A percentile compares a stretch with the other conserved stretches of the same genome.
phyloP scores from a whole-genome alignment of 1,140 invertebrate species.

The Dysdera silvatica region DNA sequence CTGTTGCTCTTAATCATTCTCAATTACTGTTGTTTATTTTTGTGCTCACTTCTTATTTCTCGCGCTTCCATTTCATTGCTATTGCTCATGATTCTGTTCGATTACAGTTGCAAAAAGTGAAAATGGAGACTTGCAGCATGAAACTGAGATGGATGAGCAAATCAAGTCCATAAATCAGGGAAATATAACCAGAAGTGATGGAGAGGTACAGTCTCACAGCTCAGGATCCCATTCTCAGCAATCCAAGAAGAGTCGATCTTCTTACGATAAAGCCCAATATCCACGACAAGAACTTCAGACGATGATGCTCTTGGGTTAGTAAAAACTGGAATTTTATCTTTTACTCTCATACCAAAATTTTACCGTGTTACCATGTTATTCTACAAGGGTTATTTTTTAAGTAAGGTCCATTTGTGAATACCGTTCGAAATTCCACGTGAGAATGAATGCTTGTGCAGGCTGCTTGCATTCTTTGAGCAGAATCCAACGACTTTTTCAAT shows the following conservation, averaged over 20 bases:
- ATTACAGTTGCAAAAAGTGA: slow-evolving; percentile 42
- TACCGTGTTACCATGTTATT: too few relatives aligned
- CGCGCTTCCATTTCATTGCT: background rate
- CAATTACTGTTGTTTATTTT: too few relatives aligned
- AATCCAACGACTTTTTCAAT: too few relatives aligned
- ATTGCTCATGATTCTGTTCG: background rate
- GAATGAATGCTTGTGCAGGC: too few relatives aligned
- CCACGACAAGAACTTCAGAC: slow-evolving; percentile 66
- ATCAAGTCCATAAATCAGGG: slow-evolving; percentile 44
- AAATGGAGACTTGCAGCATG: slow-evolving; percentile 53
- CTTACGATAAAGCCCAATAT: slow-evolving; percentile 66
- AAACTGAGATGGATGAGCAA: slow-evolving; percentile 34
- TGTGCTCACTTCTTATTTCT: background rate
- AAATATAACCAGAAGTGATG: slow-evolving; percentile 54
- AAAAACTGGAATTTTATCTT: background rate
- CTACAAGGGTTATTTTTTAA: too few relatives aligned
- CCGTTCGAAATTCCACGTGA: too few relatives aligned
- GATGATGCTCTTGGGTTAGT: slow-evolving; percentile 63
- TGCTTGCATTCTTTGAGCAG: too few relatives aligned
- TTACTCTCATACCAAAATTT: too few relatives aligned
- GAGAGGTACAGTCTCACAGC: slow-evolving; percentile 61
- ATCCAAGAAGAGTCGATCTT: slow-evolving; percentile 54
- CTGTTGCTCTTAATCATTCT: too few relatives aligned
- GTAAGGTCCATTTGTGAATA: too few relatives aligned
- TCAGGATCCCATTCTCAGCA: slow-evolving; percentile 47